These are phyloP conservation scores for Acholoe squamosa DNA, from an alignment of 2,888 invertebrate genomes.

Conservation along the genomic window DNA sequence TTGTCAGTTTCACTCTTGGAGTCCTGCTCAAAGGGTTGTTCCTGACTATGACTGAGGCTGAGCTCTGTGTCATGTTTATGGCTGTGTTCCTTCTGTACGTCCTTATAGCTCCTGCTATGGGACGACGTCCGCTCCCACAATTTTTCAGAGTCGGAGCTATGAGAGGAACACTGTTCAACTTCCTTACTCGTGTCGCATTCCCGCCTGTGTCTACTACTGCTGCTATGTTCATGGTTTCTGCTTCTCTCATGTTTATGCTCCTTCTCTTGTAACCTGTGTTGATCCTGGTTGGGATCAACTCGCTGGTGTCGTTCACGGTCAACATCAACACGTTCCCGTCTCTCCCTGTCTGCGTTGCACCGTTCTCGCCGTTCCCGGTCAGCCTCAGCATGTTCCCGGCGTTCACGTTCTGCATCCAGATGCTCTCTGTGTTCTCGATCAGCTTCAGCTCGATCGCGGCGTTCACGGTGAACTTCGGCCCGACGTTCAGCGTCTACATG, in stretches of 20 bases:
- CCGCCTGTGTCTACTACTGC: neutral
- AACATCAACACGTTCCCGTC: neutral
- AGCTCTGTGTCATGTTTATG: conserved; percentile 25
- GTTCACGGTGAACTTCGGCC: neutral
- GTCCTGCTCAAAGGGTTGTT: conserved; percentile 51
- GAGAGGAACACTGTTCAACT: neutral
- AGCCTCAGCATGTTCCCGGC: neutral
- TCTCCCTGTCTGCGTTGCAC: conserved; percentile 15
- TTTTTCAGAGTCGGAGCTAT: conserved; percentile 40
- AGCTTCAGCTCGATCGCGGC: neutral
- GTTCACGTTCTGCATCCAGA: neutral
- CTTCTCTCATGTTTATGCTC: conserved; percentile 46
- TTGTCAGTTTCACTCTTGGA: conserved; percentile 44
- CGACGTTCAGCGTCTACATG: neutral
- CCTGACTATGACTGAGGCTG: conserved; percentile 47
- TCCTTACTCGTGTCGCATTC: conserved; percentile 33
- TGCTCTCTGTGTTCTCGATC: conserved; percentile 11
- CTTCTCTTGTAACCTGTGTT: conserved; percentile 3
- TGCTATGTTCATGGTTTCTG: conserved; percentile 16
- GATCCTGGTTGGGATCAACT: neutral
- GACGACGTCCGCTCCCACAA: neutral
- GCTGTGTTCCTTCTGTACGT: neutral
- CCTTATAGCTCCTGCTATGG: neutral
- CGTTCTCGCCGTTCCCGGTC: conserved; percentile 26
- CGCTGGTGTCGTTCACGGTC: neutral